Conservation (phyloP, 1,140 invertebrate species). For the Drosophila neocordata region DNA sequence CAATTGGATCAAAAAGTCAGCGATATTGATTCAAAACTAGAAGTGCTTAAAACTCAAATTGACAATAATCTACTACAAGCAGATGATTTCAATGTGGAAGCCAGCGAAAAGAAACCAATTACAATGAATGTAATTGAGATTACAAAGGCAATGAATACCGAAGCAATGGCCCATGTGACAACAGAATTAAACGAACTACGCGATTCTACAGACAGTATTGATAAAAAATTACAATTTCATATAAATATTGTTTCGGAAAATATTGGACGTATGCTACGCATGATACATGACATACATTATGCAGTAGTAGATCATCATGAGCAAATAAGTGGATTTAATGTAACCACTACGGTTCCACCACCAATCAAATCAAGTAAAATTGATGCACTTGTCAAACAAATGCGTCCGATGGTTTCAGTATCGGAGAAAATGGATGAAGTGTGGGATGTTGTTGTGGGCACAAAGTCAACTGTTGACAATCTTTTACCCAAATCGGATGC, state of each 20-base stretch:
- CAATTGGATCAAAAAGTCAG: conserved; percentile 91
- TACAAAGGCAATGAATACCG: conserved; percentile 89
- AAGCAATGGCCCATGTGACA: conserved; percentile 89
- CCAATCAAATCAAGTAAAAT: conserved; percentile 88
- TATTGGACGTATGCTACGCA: conserved; percentile 88
- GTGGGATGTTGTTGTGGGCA: conserved; percentile 93
- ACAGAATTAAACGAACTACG: conserved; percentile 89
- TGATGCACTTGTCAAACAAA: conserved; percentile 89
- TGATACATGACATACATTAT: conserved; percentile 91
- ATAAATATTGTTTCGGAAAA: conserved; percentile 92
- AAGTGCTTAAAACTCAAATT: conserved; percentile 90
- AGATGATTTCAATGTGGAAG: conserved; percentile 92
- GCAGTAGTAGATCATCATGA: conserved; percentile 88
- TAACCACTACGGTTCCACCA: conserved; percentile 84
- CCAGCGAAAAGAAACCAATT: conserved; percentile 92
- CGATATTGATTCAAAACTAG: conserved; percentile 90
- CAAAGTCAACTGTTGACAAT: conserved; percentile 92
- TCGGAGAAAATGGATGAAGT: conserved; percentile 95
- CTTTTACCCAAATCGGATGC: conserved; percentile 93
- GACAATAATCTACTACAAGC: conserved; percentile 91
- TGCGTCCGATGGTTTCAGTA: conserved; percentile 91
- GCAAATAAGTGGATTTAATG: conserved; percentile 72
- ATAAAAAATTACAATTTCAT: conserved; percentile 92
- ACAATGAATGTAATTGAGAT: conserved; percentile 91
- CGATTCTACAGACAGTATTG: conserved; percentile 89